A percentile compares a stretch with the other conserved stretches of the same genome.
These are phyloP conservation scores for Tipula confusa DNA, from an alignment of 2,888 invertebrate genomes.

Conservation along the genomic window DNA sequence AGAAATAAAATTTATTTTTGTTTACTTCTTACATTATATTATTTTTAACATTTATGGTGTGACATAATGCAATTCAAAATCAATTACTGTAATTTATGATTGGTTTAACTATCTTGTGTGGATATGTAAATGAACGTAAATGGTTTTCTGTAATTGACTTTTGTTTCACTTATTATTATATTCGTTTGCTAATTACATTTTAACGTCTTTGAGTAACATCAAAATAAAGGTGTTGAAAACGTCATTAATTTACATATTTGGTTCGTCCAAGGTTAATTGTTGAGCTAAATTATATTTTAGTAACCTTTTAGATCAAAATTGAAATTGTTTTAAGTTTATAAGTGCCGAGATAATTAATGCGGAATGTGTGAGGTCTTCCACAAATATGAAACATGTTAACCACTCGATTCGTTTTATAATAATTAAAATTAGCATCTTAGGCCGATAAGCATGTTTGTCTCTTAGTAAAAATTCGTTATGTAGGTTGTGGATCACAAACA, in stretches of 20 bases:
- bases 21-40: neutral
- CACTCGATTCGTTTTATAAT: neutral
- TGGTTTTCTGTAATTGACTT: neutral
- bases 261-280: neutral
- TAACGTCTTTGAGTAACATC: neutral
- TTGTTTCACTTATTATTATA: neutral
- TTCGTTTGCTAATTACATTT: neutral
- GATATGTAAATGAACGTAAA: neutral
- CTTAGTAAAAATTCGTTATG: neutral
- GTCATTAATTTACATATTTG: neutral
- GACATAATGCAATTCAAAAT: conserved; percentile 20
- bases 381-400: neutral
- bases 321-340: neutral
- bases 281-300: neutral
- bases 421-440: neutral
- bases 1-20: neutral
- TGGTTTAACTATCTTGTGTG: neutral
- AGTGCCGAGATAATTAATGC: neutral
- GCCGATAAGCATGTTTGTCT: neutral
- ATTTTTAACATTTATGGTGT: neutral
- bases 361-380: neutral
- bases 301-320: neutral
- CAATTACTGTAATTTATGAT: conserved; percentile 20
- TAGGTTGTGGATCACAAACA: neutral
- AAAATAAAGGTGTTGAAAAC: neutral